phyloP scores from a whole-genome alignment of 2,113 vertebrate species.

The Perca schrenkii region DNA sequence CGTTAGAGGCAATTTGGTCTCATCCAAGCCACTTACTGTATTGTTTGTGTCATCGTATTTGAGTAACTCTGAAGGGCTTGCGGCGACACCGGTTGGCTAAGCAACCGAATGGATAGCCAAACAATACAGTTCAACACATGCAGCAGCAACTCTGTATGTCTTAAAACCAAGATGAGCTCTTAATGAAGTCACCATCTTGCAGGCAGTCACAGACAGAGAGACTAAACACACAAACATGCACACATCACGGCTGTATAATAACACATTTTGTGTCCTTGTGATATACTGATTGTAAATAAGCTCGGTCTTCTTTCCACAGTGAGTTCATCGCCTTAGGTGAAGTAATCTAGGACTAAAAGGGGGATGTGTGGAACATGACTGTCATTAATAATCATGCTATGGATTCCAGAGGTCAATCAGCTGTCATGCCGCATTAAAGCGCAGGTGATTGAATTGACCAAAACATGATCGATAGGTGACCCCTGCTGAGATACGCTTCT shows the following conservation, averaged over 20 bases:
- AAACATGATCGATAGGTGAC: constrained; percentile 68
- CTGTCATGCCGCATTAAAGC: constrained; percentile 56
- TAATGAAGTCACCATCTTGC: constrained; percentile 39
- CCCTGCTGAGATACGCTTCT: constrained; percentile 23
- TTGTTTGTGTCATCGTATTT: constrained; percentile 38
- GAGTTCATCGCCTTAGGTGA: neutral
- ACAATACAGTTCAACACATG: constrained; percentile 9
- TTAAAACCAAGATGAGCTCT: constrained; percentile 42
- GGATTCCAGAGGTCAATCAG: constrained; percentile 65
- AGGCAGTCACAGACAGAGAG: constrained; percentile 11
- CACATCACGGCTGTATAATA: neutral
- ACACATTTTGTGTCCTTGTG: constrained; percentile 5
- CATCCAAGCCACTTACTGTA: constrained; percentile 31
- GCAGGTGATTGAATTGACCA: constrained; percentile 69
- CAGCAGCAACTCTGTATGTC: neutral
- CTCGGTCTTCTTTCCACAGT: constrained; percentile 13
- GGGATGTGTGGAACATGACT: constrained; percentile 14
- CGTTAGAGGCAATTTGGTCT: constrained; percentile 36
- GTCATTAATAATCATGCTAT: constrained; percentile 63
- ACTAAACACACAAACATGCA: constrained; percentile 2
- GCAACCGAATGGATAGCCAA: constrained; percentile 42
- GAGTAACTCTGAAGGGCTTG: constrained; percentile 16
- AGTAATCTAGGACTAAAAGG: neutral
- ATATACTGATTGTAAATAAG: neutral
- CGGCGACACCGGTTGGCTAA: constrained; percentile 25